Evolutionary conservation across 2,888 invertebrate genomes (phyloP).

Genomic region (Aphelenchoides bicaudatus): DNA sequence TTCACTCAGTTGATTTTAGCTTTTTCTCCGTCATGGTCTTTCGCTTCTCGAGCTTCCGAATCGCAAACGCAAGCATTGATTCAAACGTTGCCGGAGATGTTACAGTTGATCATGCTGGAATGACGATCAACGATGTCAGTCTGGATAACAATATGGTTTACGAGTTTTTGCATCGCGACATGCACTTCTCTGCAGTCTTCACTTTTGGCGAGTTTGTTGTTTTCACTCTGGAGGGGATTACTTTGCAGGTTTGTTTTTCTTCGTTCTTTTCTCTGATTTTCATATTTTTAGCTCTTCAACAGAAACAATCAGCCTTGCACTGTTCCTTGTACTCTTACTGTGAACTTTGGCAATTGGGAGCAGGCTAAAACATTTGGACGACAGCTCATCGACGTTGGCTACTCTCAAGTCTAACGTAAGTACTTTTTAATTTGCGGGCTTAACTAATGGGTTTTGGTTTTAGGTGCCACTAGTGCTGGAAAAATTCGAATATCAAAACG

Average conservation of each 20-base stretch:
- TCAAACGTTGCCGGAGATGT: conserved; percentile 1
- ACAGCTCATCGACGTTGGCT: conserved; percentile 4
- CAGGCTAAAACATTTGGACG: neutral
- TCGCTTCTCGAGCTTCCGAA: neutral
- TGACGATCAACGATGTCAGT: neutral
- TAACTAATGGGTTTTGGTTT: neutral
- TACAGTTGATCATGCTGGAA: neutral
- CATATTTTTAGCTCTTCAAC: neutral
- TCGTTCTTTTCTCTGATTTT: neutral
- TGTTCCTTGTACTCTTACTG: neutral
- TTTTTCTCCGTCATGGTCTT: neutral
- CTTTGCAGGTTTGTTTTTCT: neutral
- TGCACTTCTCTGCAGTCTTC: neutral
- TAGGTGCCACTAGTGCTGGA: neutral
- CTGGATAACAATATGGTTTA: conserved; percentile 1
- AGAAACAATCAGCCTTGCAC: conserved; percentile 1
- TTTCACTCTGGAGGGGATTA: neutral
- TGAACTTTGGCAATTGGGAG: neutral
- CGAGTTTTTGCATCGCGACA: conserved; percentile 4
- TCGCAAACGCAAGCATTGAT: neutral
- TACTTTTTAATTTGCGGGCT: conserved; percentile 1
- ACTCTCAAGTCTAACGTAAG: neutral
- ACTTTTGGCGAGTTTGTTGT: neutral
- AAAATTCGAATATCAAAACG: neutral
- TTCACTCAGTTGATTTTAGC: conserved; percentile 1